Evolutionary conservation across 2,888 invertebrate species (phyloP).

Genomic region (Zygaena filipendulae): DNA sequence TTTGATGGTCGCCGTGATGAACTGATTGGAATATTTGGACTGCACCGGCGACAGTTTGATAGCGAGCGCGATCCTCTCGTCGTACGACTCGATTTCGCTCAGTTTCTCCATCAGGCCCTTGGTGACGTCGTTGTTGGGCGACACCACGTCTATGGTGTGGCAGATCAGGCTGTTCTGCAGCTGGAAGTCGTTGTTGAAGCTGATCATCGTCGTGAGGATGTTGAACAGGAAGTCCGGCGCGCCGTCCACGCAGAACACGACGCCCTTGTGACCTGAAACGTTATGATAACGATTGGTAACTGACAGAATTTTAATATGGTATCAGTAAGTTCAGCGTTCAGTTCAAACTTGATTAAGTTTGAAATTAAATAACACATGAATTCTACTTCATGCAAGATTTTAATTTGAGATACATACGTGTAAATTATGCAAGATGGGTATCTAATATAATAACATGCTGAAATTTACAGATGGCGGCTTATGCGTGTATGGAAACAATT

Average conservation of each 20-base stretch:
- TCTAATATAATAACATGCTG: no score
- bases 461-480: no score
- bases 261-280: slow-evolving; percentile 59
- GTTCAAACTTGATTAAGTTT: no score
- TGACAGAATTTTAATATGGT: no score
- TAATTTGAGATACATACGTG: no score
- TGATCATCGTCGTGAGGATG: slow-evolving; percentile 55
- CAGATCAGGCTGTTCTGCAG: slow-evolving; percentile 69
- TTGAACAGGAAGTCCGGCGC: slow-evolving; percentile 76
- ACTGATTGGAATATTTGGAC: slow-evolving; percentile 40
- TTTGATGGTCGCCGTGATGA: slow-evolving; percentile 27
- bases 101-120: slow-evolving; percentile 50
- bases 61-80: slow-evolving; percentile 66
- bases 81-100: slow-evolving; percentile 59
- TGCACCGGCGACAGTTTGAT: slow-evolving; percentile 40
- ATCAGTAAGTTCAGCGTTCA: no score
- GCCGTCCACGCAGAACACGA: slow-evolving; percentile 83
- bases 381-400: no score
- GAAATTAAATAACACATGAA: no score
- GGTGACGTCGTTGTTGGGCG: slow-evolving; percentile 43
- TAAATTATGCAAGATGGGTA: no score
- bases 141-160: slow-evolving; percentile 61
- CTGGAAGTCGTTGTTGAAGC: slow-evolving; percentile 46
- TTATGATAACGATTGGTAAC: no score
- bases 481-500: no score